These are phyloP conservation scores for Petrocephalus schoutedeni DNA, from an alignment of 2,797 vertebrate species.

Conservation along the genomic window DNA sequence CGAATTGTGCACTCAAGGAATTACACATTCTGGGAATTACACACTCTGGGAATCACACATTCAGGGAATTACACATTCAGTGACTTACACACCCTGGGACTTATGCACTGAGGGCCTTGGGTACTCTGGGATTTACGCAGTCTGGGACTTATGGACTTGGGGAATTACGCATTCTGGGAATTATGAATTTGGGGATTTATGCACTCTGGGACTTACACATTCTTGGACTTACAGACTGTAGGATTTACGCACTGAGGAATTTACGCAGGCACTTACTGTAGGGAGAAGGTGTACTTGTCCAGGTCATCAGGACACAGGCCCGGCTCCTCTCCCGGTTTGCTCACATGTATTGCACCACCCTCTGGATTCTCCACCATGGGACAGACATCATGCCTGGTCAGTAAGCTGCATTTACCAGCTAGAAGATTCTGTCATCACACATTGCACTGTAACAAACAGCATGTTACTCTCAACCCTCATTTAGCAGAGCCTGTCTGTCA, in stretches of 20 bases:
- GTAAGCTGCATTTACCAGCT: not conserved
- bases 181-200: not conserved
- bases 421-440: not conserved
- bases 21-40: not conserved
- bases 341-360: constrained; percentile 57
- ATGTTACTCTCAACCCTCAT: not conserved
- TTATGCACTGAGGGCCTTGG: not conserved
- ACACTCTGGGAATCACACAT: too few relatives aligned
- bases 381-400: constrained; percentile 35
- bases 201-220: not conserved
- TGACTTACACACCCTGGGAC: too few relatives aligned
- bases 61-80: too few relatives aligned
- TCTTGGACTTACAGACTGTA: not conserved
- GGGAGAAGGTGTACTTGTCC: constrained; percentile 66
- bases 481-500: not conserved
- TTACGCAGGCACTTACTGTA: constrained; percentile 56
- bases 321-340: constrained; percentile 49
- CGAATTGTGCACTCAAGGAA: not conserved
- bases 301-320: constrained; percentile 59
- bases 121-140: too few relatives aligned
- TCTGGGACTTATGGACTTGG: too few relatives aligned
- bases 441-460: not conserved
- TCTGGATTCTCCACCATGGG: constrained; percentile 65
- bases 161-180: not conserved
- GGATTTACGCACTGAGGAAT: not conserved